Evolutionary conservation across 2,888 invertebrate genomes (phyloP), one percentile per base, ranked within the genome.

Genomic region (Pristionchus entomophagus): DNA sequence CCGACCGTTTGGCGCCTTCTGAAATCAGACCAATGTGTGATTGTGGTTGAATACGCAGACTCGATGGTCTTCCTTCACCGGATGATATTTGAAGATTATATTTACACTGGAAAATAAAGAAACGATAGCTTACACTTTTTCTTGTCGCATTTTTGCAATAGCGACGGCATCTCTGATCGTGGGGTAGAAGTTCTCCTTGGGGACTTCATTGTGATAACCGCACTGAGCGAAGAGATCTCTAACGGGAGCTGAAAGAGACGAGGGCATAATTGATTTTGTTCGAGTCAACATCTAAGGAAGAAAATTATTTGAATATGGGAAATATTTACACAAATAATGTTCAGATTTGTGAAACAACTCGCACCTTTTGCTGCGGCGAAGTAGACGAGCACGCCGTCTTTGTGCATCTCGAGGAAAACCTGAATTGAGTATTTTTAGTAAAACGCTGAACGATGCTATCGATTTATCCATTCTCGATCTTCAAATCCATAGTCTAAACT

Each of bases 181-280:
- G 59, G 93, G 93, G 80, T 93, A 93, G 88, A 93, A 93, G 86
- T 93, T 92, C 53, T 90, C 89, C 86, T 93, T 93, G 8, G 91
- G 89, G n/a, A 93, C 91, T 69, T 89, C 90, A 26, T 89, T 73
- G 86, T 90, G 92, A 87, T 93, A 92, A 12, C 92, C 91, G 59
- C 89, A 90, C 80, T 88, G 88, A 35, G 91, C 91, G 86, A 93
- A 93, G 86, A 92, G 85, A 45, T 93, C 93, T 14, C 93, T 87
- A 1, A 93, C 92, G 0, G 92, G 90, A 0, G 93, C 93, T 89
- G 69, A 77, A 89, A 69, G 19, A 8, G 8, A 4, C 8, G 56
- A 17, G 5, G 19, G 12, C 17, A 17, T 51, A 1, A 51, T 12
- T 51, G 1, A 17, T 51, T 56, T 1, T n/a, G n/a, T n/a, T n/a